phyloP scores from a whole-genome alignment of 2,797 vertebrate species.

The Cyclopterus lumpus region DNA sequence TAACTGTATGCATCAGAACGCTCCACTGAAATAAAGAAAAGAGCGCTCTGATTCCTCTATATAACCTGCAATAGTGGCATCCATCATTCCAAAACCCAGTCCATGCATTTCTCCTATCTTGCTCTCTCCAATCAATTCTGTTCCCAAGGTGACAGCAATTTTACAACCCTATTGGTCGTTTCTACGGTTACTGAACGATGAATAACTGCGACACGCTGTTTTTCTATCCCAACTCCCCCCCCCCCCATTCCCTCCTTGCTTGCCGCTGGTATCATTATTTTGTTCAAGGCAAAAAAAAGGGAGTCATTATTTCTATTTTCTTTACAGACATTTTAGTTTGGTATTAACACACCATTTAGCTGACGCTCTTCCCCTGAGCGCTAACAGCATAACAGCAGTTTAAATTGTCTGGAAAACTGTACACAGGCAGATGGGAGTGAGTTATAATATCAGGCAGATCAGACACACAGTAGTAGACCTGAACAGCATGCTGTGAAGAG shows the following conservation, averaged over 20 bases:
- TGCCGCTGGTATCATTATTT: conserved; percentile 21
- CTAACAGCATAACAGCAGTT: conserved; percentile 25
- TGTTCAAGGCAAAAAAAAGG: neutral
- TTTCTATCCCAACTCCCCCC: conserved; percentile 30
- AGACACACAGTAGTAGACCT: neutral
- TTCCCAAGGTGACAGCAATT: conserved; percentile 70
- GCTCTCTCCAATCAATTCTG: conserved; percentile 36
- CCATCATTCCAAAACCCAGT: conserved; percentile 45
- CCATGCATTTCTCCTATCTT: conserved; percentile 43
- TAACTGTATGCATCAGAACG: conserved; percentile 62
- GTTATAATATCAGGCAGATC: conserved; percentile 6
- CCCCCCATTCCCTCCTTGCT: neutral
- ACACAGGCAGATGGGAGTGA: conserved; percentile 22
- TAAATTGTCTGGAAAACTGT: conserved; percentile 9
- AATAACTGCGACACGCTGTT: conserved; percentile 58
- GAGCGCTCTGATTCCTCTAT: conserved; percentile 55
- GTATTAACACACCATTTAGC: conserved; percentile 18
- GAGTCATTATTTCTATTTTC: neutral
- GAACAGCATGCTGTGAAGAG: conserved; percentile 22
- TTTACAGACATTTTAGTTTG: conserved; percentile 2
- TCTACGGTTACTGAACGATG: conserved; percentile 67
- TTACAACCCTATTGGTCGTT: conserved; percentile 56
- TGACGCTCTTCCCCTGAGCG: conserved; percentile 26
- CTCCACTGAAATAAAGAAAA: conserved; percentile 37
- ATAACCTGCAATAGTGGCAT: conserved; percentile 52